Evolutionary conservation across 1,140 invertebrate genomes (phyloP).

Genomic region (Paralvinella palmiformis): DNA sequence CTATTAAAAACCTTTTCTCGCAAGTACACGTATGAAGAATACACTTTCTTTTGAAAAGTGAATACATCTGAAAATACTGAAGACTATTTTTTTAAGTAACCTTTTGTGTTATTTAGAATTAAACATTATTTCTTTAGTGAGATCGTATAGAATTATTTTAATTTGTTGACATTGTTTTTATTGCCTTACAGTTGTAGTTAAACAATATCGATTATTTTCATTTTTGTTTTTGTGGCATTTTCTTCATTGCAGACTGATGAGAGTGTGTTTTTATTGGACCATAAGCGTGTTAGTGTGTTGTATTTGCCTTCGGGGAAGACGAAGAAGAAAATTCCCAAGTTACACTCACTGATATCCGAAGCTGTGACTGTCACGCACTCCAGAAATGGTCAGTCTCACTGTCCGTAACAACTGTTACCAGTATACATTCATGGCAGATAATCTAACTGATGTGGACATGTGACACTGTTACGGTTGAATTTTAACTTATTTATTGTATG

Average conservation of each 20-base stretch:
- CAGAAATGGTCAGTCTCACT: conserved; percentile 34
- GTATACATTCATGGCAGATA: not conserved
- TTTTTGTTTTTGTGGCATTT: too few species aligned
- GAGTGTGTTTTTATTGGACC: conserved; percentile 41
- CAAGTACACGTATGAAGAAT: too few species aligned
- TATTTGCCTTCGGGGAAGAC: conserved; percentile 48
- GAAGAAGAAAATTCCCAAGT: conserved; percentile 34
- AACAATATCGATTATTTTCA: too few species aligned
- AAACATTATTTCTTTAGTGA: too few species aligned
- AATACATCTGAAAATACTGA: too few species aligned
- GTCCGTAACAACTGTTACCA: not conserved
- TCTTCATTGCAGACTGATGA: conserved; percentile 38
- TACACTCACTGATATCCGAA: conserved; percentile 33
- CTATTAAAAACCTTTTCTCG: too few species aligned
- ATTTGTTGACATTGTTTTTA: too few species aligned
- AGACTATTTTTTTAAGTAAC: too few species aligned
- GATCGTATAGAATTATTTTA: too few species aligned
- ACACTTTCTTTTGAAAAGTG: too few species aligned
- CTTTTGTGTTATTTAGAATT: too few species aligned
- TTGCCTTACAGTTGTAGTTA: too few species aligned
- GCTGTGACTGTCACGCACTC: conserved; percentile 29
- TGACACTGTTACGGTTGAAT: not conserved
- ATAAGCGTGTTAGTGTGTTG: conserved; percentile 36
- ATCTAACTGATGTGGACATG: not conserved
- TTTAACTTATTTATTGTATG: not conserved